Base-by-base conservation (phyloP, 1,140 invertebrate species). In the Aphelenchoides fujianensis region DNA sequence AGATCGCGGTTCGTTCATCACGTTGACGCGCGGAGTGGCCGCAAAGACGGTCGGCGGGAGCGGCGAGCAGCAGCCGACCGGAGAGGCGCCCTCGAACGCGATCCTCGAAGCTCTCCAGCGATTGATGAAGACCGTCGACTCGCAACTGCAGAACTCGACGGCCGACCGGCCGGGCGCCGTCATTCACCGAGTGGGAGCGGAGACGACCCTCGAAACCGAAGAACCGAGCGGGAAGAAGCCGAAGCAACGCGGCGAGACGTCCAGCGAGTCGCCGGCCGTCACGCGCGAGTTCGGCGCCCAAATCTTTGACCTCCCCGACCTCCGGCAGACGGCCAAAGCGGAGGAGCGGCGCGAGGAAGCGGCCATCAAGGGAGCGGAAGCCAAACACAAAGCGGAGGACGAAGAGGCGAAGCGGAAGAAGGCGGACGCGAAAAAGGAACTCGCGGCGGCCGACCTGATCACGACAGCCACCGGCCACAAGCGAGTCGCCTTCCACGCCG, bases 401-500 rank as follows among this genome's bases (percentile, higher is more conserved):
- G 23, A 48, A 48, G 55, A 19, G 34, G 5, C 28, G 5, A 27
- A 23, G 34, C 5, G 55, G 34, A 59, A 19, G 5, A 5, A 59
- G 34, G 55, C 55, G 19, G 12, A 59, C 5, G 19, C n/a, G n/a
- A n/a, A n/a, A n/a, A n/a, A n/a, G n/a, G n/a, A n/a, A n/a, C 5
- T 59, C 55, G 19, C 5, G 7, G 5, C 55, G 34, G 19, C 28
- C 34, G 55, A 59, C 7, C 34, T 59, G 32, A 66, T 66, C 34
- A 66, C 36, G 7, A 27, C 63, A 30, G 53, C 36, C 31, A 34
- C 19, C 0, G 12, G 12, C 1, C 19, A 66, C 27, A 66, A 66
- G 5, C 5, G 19, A 66, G 63, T 66, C 34, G 12, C n/a, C 41
- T 69, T 69, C 27, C 55, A 69, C 54, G 68, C 59, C 0, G n/a